Base-by-base conservation (phyloP, 1,140 invertebrate species). In the Drosophila takahashii region DNA sequence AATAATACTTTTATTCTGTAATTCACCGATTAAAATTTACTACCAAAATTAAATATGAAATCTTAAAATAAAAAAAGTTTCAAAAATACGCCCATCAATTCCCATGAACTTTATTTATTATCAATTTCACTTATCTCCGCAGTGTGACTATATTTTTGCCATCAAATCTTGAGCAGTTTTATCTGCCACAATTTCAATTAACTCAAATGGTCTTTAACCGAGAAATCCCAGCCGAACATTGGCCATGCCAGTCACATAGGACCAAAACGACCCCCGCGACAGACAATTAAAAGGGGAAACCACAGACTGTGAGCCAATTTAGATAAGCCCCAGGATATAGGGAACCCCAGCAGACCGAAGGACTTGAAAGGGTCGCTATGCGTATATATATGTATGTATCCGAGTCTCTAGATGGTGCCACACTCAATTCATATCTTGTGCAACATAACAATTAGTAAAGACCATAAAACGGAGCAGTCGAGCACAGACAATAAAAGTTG, bases 371-470 rank as follows among this genome's bases (percentile, higher is more conserved):
- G 37, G 32, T 45, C 59, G 2, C 10, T 10, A 50, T 50, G 9
- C 29, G 29, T 8, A 32, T 9, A 32, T 7, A 41, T 39, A 16
- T 13, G n/a, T 10, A 15, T 6, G 10, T 39, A 22, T 54, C 56
- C 22, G 42, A 26, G 29, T n/a, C 54, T 53, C 48, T 60, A 54
- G 61, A 52, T 69, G 32, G 48, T 51, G 41, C 71, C 58, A 83
- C 79, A 89, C 77, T 87, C 75, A 73, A 79, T 79, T 89, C 84
- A 89, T 87, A 84, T 89, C 84, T 89, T 84, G 79, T 83, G 84
- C 79, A 87, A 84, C 84, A 84, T 89, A 89, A 87, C 84, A 87
- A 87, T 87, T 87, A 87, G 79, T 57, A 42, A 44, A 65, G 60
- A 51, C 52, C 75, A 89, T 87, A 77, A 87, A 87, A 67, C 66